phyloP scores from a whole-genome alignment of 2,113 vertebrate genomes.

The Sprattus sprattus region DNA sequence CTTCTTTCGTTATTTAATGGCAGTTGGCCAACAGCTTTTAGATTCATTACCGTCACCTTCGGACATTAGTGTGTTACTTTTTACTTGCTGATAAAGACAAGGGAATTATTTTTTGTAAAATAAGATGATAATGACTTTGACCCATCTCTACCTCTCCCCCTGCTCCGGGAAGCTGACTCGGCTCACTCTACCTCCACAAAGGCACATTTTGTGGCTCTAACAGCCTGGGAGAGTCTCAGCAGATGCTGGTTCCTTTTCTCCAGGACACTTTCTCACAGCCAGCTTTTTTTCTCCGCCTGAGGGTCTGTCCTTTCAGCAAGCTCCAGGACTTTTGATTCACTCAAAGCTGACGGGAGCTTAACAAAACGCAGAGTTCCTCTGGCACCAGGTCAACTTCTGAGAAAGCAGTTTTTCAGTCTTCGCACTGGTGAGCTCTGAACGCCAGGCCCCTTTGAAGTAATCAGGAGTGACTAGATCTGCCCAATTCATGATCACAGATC shows the following conservation, averaged over 20 bases:
- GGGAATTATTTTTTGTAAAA: no score
- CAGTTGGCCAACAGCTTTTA: no score
- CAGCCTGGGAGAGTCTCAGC: slow-evolving; percentile 55
- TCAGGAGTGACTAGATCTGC: slow-evolving; percentile 4
- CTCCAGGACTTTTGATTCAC: slow-evolving; percentile 22
- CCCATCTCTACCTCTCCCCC: background rate
- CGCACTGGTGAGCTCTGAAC: background rate
- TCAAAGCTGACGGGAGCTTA: slow-evolving; percentile 23
- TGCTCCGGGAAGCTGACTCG: slow-evolving; percentile 25
- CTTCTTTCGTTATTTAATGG: no score
- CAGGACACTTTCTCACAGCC: slow-evolving; percentile 66
- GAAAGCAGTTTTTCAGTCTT: background rate
- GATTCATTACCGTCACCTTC: no score
- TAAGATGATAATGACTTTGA: no score
- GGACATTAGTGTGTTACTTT: no score
- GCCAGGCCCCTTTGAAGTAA: background rate
- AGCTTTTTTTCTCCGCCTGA: slow-evolving; percentile 26
- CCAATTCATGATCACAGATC: slow-evolving; percentile 9
- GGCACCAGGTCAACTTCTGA: slow-evolving; percentile 15
- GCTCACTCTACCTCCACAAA: slow-evolving; percentile 66
- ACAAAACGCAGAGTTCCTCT: background rate
- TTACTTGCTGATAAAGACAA: no score
- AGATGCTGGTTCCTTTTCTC: slow-evolving; percentile 44
- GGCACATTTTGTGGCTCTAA: slow-evolving; percentile 60
- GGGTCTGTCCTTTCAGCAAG: slow-evolving; percentile 33